Percentiles rank a stretch among this genome's conserved stretches.
Evolutionary conservation across 2,888 invertebrate genomes (phyloP).

Genomic region (Panopea generosa): DNA sequence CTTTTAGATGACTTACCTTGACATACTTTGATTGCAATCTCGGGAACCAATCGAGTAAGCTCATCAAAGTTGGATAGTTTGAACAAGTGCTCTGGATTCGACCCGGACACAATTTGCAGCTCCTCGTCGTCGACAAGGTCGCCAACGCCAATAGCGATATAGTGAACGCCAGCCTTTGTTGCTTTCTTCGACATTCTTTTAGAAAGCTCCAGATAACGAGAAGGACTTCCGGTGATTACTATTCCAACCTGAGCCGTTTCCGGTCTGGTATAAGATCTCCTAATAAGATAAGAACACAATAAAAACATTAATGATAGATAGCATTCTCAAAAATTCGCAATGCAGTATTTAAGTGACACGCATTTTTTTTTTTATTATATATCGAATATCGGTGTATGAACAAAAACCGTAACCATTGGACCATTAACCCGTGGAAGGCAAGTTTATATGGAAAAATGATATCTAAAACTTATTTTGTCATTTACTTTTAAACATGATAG

Average conservation of each 20-base stretch:
- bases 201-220: slow-evolving; percentile 62
- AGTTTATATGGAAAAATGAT: too few species aligned
- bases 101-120: slow-evolving; percentile 64
- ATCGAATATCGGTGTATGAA: too few species aligned
- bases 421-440: too few species aligned
- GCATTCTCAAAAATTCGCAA: too few species aligned
- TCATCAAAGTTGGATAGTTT: slow-evolving; percentile 68
- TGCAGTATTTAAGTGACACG: too few species aligned
- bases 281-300: slow-evolving; percentile 15
- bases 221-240: slow-evolving; percentile 73
- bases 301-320: not conserved
- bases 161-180: slow-evolving; percentile 70
- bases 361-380: too few species aligned
- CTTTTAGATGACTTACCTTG: slow-evolving; percentile 60
- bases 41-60: slow-evolving; percentile 68
- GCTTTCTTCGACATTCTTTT: slow-evolving; percentile 73
- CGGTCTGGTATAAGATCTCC: slow-evolving; percentile 64
- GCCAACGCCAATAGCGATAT: slow-evolving; percentile 78
- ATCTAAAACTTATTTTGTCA: too few species aligned
- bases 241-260: slow-evolving; percentile 75
- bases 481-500: too few species aligned
- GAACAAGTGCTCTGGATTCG: slow-evolving; percentile 62
- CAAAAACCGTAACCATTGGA: too few species aligned
- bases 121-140: slow-evolving; percentile 69
- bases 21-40: slow-evolving; percentile 76